phyloP scores from a whole-genome alignment of 2,888 invertebrate species.

The Pollenia labialis region DNA sequence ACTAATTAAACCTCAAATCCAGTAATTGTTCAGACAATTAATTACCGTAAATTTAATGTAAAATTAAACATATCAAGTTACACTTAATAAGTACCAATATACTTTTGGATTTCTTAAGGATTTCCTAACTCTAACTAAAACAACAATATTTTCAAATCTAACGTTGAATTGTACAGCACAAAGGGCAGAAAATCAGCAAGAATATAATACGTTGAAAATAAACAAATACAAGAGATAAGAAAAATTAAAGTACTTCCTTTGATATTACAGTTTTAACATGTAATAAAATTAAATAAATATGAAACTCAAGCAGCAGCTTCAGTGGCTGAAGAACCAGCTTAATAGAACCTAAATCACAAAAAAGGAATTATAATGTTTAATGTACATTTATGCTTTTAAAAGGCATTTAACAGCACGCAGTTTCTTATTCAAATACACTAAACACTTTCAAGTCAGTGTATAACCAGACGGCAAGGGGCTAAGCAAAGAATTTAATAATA shows the following conservation, averaged over 20 bases:
- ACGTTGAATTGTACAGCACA: not conserved
- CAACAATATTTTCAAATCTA: not conserved
- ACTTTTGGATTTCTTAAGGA: not conserved
- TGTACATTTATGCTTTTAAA: slow-evolving; percentile 10
- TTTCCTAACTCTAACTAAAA: not conserved
- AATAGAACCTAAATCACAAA: not conserved
- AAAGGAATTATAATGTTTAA: slow-evolving; percentile 19
- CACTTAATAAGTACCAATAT: not conserved
- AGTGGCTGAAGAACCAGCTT: not conserved
- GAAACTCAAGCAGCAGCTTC: not conserved
- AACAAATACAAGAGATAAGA: slow-evolving; percentile 10
- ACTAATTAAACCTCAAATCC: not conserved
- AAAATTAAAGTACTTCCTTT: slow-evolving; percentile 7
- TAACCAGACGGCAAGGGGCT: not conserved
- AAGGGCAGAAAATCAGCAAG: slow-evolving; percentile 4
- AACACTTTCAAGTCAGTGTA: not conserved
- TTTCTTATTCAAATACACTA: slow-evolving; percentile 24
- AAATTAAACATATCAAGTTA: not conserved
- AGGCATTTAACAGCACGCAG: slow-evolving; percentile 59
- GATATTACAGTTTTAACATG: not conserved
- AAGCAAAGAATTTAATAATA: not conserved
- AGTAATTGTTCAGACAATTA: not conserved
- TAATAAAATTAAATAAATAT: slow-evolving; percentile 25
- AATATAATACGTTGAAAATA: slow-evolving; percentile 33
- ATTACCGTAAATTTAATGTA: not conserved